Evolutionary conservation across 2,888 invertebrate genomes (phyloP), one percentile per base, ranked within the genome.

Genomic region (Harpalus rufipes): DNA sequence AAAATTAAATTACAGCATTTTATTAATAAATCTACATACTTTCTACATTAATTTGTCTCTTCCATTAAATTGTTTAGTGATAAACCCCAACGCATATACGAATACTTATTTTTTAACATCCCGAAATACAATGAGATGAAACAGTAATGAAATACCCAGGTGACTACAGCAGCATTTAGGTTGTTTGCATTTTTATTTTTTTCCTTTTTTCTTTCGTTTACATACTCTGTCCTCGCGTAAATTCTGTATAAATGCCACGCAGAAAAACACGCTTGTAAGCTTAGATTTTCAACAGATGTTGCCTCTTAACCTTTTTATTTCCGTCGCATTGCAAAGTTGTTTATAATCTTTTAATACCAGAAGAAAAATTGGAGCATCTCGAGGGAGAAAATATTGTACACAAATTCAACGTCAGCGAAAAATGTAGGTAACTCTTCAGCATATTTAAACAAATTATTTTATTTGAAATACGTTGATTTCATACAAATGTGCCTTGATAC

Each of bases 181-280:
- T 68, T 68, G 68, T 68, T 68, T 39, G 68, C 14, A 68, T 68
- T 68, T 68, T 25, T 25, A 25, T 68, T 68, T 39, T 68, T 39
- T 39, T 5, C 32, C 41, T 68, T 68, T 68, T 68, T 39, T 68
- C 25, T 14, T 14, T 68, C 63, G 68, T 68, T 68, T 68, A 68
- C 68, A 68, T 68, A 32, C 68, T 7, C 21, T 25, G 12, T 63
- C 21, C 8, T 63, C 25, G 25, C 68, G 68, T 68, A 68, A 68
- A 68, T 68, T 68, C 32, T 68, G 68, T 68, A 65, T 65, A 65
- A 65, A 65, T 65, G 68, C 68, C 68, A 68, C n/a, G 25, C 39
- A 39, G 7, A 68, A 68, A 68, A 68, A 63, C 12, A 6, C 10
- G 25, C 12, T 12, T 18, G 21, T 63, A 21, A 25, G 63, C 63